Percentiles rank a stretch among this genome's conserved stretches.
Evolutionary conservation across 2,888 invertebrate species (phyloP).

Genomic region (Sarcophaga variegata): DNA sequence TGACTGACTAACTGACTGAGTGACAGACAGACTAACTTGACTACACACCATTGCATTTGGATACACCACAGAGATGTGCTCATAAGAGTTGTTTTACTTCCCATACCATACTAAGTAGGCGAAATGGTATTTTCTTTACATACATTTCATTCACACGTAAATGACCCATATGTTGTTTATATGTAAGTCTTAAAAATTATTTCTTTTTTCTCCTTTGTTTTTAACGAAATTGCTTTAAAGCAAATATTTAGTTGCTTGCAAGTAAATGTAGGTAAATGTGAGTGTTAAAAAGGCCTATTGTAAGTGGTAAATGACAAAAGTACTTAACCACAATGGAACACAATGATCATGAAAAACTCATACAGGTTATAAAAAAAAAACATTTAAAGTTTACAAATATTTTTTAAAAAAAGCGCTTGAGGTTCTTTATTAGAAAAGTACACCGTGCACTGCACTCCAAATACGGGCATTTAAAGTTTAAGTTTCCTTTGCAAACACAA

Average conservation of each 20-base stretch:
- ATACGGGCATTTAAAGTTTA: too few species aligned
- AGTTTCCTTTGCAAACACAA: too few species aligned
- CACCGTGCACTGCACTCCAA: not conserved
- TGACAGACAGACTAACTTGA: too few species aligned
- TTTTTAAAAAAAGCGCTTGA: not conserved
- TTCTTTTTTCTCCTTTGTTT: not conserved
- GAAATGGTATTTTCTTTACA: too few species aligned
- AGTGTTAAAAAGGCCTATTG: constrained; percentile 15
- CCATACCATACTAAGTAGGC: too few species aligned
- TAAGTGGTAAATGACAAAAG: constrained; percentile 41
- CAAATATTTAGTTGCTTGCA: constrained; percentile 14
- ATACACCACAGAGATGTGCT: too few species aligned
- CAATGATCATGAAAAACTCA: not conserved
- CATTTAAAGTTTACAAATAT: not conserved
- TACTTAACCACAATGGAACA: constrained; percentile 27
- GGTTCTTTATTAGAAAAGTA: constrained; percentile 1
- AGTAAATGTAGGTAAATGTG: constrained; percentile 21
- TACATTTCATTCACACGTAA: too few species aligned
- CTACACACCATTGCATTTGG: too few species aligned
- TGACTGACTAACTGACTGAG: not conserved
- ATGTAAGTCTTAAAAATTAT: too few species aligned
- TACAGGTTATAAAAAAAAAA: constrained; percentile 2
- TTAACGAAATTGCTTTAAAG: constrained; percentile 41
- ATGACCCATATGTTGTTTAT: too few species aligned
- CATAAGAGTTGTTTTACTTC: too few species aligned